Conservation (phyloP, 2,113 vertebrate genomes). For the Misgurnus mizolepis region DNA sequence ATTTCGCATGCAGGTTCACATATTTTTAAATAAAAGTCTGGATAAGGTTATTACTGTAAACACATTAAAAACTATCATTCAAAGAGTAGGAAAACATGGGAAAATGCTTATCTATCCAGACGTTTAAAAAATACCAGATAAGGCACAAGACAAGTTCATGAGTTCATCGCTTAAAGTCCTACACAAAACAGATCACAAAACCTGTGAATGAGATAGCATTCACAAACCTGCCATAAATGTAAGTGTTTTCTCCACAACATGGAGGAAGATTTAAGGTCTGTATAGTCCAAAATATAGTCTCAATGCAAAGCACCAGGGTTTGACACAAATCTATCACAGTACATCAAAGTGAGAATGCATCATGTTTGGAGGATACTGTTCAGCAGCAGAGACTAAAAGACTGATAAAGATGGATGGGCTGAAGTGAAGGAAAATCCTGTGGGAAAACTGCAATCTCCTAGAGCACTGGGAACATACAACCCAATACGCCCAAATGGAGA, state of each 20-base stretch:
- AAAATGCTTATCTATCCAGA: too few species aligned
- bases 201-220: too few species aligned
- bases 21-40: too few species aligned
- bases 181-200: too few species aligned
- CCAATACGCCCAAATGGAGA: not conserved
- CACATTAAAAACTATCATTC: too few species aligned
- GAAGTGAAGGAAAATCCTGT: constrained; percentile 1
- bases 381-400: constrained; percentile 4
- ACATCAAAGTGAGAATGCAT: constrained; percentile 9
- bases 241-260: not conserved
- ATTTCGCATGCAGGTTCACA: too few species aligned
- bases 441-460: not conserved
- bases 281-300: not conserved
- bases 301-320: not conserved
- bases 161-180: too few species aligned
- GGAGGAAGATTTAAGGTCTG: not conserved
- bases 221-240: not conserved
- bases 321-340: constrained; percentile 1
- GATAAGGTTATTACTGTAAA: too few species aligned
- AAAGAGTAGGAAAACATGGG: too few species aligned
- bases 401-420: constrained; percentile 34
- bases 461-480: constrained; percentile 4
- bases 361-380: constrained; percentile 1
- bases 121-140: too few species aligned
- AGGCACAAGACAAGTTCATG: too few species aligned